A percentile compares a stretch with the other conserved stretches of the same genome.
Evolutionary conservation across 1,140 invertebrate species (phyloP).

Genomic region (Pogonomyrmex barbatus): DNA sequence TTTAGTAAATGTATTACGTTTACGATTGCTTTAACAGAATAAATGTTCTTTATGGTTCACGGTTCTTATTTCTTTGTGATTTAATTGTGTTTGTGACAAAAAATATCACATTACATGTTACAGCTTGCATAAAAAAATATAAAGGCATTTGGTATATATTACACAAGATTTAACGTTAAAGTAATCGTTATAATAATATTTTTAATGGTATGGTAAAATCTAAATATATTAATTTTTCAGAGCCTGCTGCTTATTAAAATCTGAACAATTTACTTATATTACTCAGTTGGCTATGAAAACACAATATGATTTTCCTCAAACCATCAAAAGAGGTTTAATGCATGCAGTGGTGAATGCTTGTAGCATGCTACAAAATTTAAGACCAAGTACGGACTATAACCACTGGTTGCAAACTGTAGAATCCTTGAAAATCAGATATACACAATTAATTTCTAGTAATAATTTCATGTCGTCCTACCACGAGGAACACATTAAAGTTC

Average conservation of each 20-base stretch:
- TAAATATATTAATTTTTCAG: slow-evolving; percentile 68
- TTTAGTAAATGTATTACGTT: slow-evolving; percentile 13
- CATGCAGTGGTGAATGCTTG: slow-evolving; percentile 86
- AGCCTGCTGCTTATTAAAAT: slow-evolving; percentile 77
- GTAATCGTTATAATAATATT: slow-evolving; percentile 15
- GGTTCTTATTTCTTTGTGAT: slow-evolving; percentile 22
- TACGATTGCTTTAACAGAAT: slow-evolving; percentile 30
- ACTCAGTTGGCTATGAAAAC: slow-evolving; percentile 85
- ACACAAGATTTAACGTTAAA: slow-evolving; percentile 19
- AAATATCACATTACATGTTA: slow-evolving; percentile 18
- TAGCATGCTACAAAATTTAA: slow-evolving; percentile 81
- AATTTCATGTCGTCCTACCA: slow-evolving; percentile 88
- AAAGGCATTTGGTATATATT: slow-evolving; percentile 27
- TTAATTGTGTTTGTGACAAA: slow-evolving; percentile 4
- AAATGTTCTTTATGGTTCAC: not conserved
- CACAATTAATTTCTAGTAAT: slow-evolving; percentile 86
- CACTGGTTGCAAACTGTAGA: slow-evolving; percentile 88
- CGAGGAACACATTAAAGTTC: slow-evolving; percentile 87
- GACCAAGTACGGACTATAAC: slow-evolving; percentile 77
- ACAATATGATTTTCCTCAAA: slow-evolving; percentile 84
- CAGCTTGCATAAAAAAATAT: not conserved
- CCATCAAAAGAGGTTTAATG: slow-evolving; percentile 86
- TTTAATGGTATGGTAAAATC: slow-evolving; percentile 6
- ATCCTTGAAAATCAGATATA: slow-evolving; percentile 88
- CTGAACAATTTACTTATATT: slow-evolving; percentile 79